These are phyloP conservation scores for Galaxias olidus DNA, from an alignment of 2,797 vertebrate genomes.

Conservation along the genomic window DNA sequence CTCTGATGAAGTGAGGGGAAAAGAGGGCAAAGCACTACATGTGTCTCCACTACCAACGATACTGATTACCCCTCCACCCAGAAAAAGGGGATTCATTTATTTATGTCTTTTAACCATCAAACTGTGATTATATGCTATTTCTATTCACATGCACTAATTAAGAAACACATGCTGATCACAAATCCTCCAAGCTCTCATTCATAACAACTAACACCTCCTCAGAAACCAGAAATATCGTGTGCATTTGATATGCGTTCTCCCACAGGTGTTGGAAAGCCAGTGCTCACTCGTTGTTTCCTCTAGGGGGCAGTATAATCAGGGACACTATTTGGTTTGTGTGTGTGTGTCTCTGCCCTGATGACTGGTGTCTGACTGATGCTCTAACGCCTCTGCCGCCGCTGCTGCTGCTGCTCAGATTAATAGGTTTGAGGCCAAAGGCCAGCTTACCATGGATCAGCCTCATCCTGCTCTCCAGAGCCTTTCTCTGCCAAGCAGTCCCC, in stretches of 20 bases:
- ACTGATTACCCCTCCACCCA: too few species aligned
- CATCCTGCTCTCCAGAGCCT: slow-evolving; percentile 38
- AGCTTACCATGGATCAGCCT: slow-evolving; percentile 62
- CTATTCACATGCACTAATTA: too few species aligned
- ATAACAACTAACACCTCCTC: neutral
- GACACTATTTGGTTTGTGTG: slow-evolving; percentile 21
- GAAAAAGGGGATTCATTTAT: too few species aligned
- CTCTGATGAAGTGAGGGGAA: slow-evolving; percentile 44
- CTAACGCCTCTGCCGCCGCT: slow-evolving; percentile 9
- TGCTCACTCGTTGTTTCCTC: slow-evolving; percentile 45
- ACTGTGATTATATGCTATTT: too few species aligned
- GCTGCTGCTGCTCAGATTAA: slow-evolving; percentile 53
- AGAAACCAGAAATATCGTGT: slow-evolving; percentile 16
- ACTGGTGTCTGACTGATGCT: slow-evolving; percentile 32
- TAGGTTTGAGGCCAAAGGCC: slow-evolving; percentile 55
- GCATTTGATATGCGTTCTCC: slow-evolving; percentile 33
- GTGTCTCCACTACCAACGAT: neutral
- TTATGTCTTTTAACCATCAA: too few species aligned
- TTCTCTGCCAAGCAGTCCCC: slow-evolving; percentile 17
- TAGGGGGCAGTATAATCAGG: slow-evolving; percentile 63
- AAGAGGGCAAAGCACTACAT: slow-evolving; percentile 48
- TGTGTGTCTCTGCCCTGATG: slow-evolving; percentile 7
- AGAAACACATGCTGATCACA: too few species aligned
- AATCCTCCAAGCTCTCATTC: too few species aligned
- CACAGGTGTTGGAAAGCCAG: slow-evolving; percentile 23